Evolutionary conservation across 2,113 vertebrate species (phyloP).

Genomic region (Psettodes erumei): DNA sequence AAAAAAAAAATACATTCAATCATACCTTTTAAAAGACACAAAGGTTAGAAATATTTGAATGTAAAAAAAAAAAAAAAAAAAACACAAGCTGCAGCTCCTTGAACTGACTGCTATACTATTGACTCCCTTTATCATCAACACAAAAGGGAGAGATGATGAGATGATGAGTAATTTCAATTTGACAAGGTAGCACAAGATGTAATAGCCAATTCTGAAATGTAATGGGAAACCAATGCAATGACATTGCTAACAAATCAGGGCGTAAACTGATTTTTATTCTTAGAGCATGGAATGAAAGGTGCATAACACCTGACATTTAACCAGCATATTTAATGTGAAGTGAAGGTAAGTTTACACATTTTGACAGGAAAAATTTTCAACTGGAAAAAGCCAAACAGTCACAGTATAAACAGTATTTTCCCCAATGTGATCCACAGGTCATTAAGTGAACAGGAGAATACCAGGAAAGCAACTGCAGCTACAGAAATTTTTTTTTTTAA

Average conservation of each 20-base stretch:
- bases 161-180: neutral
- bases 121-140: neutral
- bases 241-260: neutral
- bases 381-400: too few species aligned
- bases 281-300: neutral
- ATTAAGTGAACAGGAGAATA: neutral
- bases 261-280: too few species aligned
- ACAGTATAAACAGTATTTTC: too few species aligned
- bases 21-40: too few species aligned
- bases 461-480: neutral
- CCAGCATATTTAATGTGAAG: neutral
- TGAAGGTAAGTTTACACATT: neutral
- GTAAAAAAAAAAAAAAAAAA: too few species aligned
- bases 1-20: too few species aligned
- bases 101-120: neutral
- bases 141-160: neutral
- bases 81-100: neutral
- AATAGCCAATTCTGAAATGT: neutral
- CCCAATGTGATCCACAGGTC: too few species aligned
- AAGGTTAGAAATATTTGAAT: too few species aligned
- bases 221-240: constrained; percentile 1
- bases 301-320: neutral
- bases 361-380: too few species aligned
- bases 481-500: too few species aligned
- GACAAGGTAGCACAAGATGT: neutral